These are phyloP conservation scores for Papilio glaucus DNA, from an alignment of 1,140 invertebrate species.

Conservation along the genomic window DNA sequence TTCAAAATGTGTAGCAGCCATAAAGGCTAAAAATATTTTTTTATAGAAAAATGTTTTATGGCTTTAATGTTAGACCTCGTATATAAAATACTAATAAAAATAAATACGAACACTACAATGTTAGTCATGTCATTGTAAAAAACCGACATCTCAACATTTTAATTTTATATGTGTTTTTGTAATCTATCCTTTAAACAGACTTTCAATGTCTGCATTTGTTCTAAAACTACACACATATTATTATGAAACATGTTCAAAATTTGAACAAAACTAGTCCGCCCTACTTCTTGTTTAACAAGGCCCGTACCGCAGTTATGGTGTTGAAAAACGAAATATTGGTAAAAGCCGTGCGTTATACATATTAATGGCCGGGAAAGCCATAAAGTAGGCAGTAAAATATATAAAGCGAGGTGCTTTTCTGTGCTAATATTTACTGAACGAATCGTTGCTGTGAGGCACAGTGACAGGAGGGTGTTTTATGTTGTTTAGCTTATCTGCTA, in stretches of 20 bases:
- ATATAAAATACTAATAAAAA: no score
- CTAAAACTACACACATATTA: slow-evolving; percentile 8
- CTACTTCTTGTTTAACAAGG: slow-evolving; percentile 31
- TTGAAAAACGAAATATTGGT: slow-evolving; percentile 34
- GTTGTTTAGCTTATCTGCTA: background rate
- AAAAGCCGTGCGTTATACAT: slow-evolving; percentile 33
- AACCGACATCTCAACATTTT: no score
- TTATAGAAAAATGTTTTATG: no score
- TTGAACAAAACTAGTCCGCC: background rate
- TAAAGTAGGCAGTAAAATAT: slow-evolving; percentile 33
- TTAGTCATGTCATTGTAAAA: no score
- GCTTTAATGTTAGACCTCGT: no score
- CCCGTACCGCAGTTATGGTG: slow-evolving; percentile 29
- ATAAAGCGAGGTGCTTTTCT: slow-evolving; percentile 12
- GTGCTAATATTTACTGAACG: slow-evolving; percentile 25
- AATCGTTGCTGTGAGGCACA: background rate
- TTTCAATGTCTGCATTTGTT: background rate
- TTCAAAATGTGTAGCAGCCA: no score
- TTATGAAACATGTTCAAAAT: slow-evolving; percentile 12
- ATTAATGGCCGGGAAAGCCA: slow-evolving; percentile 34
- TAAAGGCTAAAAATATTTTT: no score
- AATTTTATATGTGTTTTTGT: no score
- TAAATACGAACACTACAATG: no score
- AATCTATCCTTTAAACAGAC: no score
- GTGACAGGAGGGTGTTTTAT: background rate